Evolutionary conservation across 2,888 invertebrate genomes (phyloP).

Genomic region (Tetramorium bicarinatum): DNA sequence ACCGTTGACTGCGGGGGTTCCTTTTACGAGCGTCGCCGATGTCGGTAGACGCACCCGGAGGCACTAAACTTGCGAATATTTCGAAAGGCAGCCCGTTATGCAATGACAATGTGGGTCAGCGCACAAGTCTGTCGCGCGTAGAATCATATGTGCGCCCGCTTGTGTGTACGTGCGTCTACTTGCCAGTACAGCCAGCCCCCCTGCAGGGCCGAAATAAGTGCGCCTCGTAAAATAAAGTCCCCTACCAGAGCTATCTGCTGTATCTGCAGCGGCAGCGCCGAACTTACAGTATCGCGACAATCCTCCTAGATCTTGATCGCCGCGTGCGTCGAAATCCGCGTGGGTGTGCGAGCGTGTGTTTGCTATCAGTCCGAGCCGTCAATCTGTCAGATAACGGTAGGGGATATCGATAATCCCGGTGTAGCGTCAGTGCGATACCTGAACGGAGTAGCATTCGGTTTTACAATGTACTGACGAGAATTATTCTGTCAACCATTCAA

Average conservation of each 20-base stretch:
- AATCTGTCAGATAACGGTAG: conserved; percentile 9
- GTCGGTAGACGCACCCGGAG: conserved; percentile 70
- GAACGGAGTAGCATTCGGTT: neutral
- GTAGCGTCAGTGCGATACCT: neutral
- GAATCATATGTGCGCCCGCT: conserved; percentile 12
- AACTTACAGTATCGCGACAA: conserved; percentile 56
- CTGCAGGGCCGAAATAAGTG: conserved; percentile 79
- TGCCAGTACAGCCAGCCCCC: conserved; percentile 71
- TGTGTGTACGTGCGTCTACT: conserved; percentile 44
- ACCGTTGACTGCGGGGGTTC: conserved; percentile 70
- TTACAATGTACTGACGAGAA: conserved; percentile 10
- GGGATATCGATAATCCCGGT: conserved; percentile 8
- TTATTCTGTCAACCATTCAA: conserved; percentile 2
- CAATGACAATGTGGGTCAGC: conserved; percentile 83
- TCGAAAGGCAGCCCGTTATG: conserved; percentile 80
- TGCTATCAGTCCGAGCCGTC: neutral
- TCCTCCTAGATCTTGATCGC: conserved; percentile 27
- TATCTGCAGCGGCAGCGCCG: conserved; percentile 49
- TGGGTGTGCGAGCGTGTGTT: conserved; percentile 12
- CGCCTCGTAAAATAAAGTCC: conserved; percentile 82
- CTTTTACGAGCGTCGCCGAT: conserved; percentile 73
- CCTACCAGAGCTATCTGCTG: conserved; percentile 71
- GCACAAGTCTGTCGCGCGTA: conserved; percentile 64
- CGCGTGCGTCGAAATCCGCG: neutral
- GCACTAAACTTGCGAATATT: conserved; percentile 80